Evolutionary conservation across 2,888 invertebrate species (phyloP).

Genomic region (Capitulum mitella): DNA sequence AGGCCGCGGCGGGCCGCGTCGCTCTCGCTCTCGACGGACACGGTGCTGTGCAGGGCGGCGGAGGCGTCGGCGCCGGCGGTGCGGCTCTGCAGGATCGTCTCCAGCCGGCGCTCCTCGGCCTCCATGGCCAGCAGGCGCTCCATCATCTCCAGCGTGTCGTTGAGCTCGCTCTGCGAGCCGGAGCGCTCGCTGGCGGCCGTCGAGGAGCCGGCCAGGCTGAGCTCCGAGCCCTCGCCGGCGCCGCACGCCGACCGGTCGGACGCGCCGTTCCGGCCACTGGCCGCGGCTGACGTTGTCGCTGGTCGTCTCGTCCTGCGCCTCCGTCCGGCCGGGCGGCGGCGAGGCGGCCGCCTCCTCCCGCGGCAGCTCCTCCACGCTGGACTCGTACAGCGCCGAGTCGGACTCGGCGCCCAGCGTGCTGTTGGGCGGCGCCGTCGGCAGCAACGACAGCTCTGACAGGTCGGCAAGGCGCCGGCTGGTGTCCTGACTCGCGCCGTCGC

Average conservation of each 20-base stretch:
- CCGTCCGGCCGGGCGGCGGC: constrained; percentile 21
- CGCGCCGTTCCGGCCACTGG: constrained; percentile 27
- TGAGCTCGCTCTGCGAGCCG: constrained; percentile 32
- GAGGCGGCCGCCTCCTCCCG: constrained; percentile 27
- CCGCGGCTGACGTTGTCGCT: constrained; percentile 13
- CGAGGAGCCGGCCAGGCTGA: neutral
- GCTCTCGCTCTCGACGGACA: neutral
- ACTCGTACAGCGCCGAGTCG: neutral
- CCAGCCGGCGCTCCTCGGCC: constrained; percentile 16
- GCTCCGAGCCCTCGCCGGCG: too few species aligned
- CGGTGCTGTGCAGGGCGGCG: neutral
- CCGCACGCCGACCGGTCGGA: neutral
- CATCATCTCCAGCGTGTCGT: constrained; percentile 23
- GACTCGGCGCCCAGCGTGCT: constrained; percentile 1
- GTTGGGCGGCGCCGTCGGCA: constrained; percentile 45
- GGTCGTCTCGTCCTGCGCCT: constrained; percentile 29
- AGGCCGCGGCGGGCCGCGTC: neutral
- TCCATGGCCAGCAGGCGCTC: constrained; percentile 7
- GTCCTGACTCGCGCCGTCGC: neutral
- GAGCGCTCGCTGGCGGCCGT: constrained; percentile 27
- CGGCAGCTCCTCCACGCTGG: constrained; percentile 29
- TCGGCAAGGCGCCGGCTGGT: constrained; percentile 28
- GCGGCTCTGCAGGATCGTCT: neutral
- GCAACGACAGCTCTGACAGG: constrained; percentile 36
- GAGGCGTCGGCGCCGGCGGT: neutral